These are phyloP conservation scores for Vipera ursinii DNA, from an alignment of 2,797 vertebrate species.

Conservation along the genomic window DNA sequence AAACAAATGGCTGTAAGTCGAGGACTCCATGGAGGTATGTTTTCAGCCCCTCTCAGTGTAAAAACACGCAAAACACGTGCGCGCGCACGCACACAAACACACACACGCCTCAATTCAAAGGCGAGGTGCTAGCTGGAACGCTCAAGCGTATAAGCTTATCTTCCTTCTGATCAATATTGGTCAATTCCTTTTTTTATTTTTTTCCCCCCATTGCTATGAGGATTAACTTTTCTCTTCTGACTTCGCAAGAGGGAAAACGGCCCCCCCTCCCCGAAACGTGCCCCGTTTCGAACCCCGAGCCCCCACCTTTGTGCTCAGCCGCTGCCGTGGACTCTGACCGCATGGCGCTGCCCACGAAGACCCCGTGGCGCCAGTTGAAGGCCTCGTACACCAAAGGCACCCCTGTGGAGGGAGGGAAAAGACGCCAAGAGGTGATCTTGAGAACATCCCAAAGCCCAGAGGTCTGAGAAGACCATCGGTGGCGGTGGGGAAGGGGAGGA, in stretches of 20 bases:
- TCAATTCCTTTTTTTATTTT: neutral
- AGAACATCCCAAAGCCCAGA: neutral
- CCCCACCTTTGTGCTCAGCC: constrained; percentile 87
- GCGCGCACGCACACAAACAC: no score
- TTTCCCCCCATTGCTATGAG: neutral
- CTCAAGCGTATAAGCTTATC: neutral
- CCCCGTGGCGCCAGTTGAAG: constrained; percentile 89
- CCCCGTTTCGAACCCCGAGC: neutral
- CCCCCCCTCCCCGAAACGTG: no score
- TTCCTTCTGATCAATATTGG: neutral
- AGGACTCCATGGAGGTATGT: neutral
- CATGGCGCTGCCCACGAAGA: constrained; percentile 91
- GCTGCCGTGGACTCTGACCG: constrained; percentile 92
- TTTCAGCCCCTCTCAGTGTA: no score
- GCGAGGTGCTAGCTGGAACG: neutral
- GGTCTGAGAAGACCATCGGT: neutral
- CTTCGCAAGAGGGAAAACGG: rapidly evolving
- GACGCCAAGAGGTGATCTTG: neutral
- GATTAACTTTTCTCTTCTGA: neutral
- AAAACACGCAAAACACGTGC: no score
- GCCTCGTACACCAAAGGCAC: constrained; percentile 90
- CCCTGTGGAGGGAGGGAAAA: constrained; percentile 65
- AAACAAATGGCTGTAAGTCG: neutral
- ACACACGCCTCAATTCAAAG: neutral
- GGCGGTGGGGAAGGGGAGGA: rapidly evolving